phyloP scores from a whole-genome alignment of 2,113 vertebrate genomes.

The Alectura lathami region DNA sequence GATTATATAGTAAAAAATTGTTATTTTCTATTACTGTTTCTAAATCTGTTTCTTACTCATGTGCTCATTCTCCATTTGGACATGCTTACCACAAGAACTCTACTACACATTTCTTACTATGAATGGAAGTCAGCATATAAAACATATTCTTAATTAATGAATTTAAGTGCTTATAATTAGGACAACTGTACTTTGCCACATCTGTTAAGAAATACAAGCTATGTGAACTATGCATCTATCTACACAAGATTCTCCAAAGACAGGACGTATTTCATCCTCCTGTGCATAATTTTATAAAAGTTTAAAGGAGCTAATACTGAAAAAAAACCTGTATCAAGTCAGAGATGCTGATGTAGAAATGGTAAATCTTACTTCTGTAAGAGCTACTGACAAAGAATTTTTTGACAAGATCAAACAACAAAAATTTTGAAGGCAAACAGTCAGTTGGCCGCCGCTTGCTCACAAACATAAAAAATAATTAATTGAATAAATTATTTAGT shows the following conservation, averaged over 20 bases:
- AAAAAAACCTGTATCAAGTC: background rate
- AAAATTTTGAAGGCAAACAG: background rate
- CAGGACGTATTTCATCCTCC: background rate
- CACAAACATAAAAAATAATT: background rate
- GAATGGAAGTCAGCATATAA: background rate
- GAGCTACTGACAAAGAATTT: background rate
- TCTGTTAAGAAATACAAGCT: background rate
- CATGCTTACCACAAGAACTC: background rate
- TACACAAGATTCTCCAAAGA: background rate
- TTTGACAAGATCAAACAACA: background rate
- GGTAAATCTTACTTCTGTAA: background rate
- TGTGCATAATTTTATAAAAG: conserved; percentile 3
- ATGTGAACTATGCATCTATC: background rate
- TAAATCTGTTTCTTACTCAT: background rate
- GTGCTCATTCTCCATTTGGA: background rate
- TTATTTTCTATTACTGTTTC: background rate
- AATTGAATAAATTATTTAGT: background rate
- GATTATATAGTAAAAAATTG: background rate
- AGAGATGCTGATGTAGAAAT: background rate
- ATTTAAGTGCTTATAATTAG: conserved; percentile 6
- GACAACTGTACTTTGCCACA: background rate
- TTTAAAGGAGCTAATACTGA: background rate
- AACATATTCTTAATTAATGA: background rate
- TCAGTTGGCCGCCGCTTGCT: background rate
- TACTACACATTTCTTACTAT: background rate